Evolutionary conservation across 2,888 invertebrate genomes (phyloP).

Genomic region (Eudemis profundana): DNA sequence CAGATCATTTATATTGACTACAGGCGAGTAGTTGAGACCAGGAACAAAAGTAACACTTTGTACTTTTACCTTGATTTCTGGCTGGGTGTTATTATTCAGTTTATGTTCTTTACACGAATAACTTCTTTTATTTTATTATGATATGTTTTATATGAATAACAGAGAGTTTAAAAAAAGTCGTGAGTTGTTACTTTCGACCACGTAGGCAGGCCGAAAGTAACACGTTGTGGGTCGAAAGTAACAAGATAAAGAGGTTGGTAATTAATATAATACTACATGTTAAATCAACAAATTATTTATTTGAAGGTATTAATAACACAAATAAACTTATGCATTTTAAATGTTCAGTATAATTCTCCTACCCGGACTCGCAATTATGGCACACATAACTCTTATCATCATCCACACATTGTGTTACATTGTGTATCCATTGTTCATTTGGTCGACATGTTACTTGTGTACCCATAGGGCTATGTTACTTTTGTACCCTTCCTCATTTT

Average conservation of each 20-base stretch:
- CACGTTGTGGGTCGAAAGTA: conserved; percentile 48
- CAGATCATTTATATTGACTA: no score
- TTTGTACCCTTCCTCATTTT: conserved; percentile 30
- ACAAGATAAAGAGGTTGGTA: conserved; percentile 44
- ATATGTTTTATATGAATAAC: conserved; percentile 4
- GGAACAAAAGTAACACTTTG: background rate
- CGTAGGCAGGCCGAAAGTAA: conserved; percentile 48
- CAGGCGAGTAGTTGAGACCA: no score
- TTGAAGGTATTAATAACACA: conserved; percentile 40
- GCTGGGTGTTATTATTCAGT: no score
- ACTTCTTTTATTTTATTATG: conserved; percentile 41
- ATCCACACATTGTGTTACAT: background rate
- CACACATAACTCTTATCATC: conserved; percentile 6
- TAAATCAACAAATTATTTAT: conserved; percentile 45
- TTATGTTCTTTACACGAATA: conserved; percentile 5
- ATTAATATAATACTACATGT: conserved; percentile 41
- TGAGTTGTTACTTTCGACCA: conserved; percentile 47
- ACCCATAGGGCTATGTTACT: conserved; percentile 34
- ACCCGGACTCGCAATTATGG: conserved; percentile 15
- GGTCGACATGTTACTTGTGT: conserved; percentile 44
- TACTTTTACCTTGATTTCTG: background rate
- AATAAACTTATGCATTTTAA: conserved; percentile 40
- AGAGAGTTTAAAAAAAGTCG: conserved; percentile 44
- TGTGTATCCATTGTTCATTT: no score
- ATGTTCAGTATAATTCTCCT: background rate